Percentiles rank a stretch among this genome's conserved stretches.
Conservation (phyloP, 1,140 invertebrate species). For the Heterodera schachtii region DNA sequence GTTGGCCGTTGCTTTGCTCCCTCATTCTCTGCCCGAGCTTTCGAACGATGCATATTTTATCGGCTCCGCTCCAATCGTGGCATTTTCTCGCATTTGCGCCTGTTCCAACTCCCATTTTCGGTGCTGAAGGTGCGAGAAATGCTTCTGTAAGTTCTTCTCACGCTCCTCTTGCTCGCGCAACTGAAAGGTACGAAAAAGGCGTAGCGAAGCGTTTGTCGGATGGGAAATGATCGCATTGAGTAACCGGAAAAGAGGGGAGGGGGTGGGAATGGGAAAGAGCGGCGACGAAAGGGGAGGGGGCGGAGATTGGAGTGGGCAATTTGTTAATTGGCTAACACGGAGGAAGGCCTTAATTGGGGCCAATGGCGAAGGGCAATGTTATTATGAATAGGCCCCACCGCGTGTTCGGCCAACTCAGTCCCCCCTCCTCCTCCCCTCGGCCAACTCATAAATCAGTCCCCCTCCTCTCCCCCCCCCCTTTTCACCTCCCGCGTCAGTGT, state of each 20-base stretch:
- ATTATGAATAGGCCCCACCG: too few species aligned
- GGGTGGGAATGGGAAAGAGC: conserved; percentile 18
- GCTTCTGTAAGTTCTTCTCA: conserved; percentile 84
- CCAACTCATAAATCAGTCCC: background rate
- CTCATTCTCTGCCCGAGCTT: conserved; percentile 10
- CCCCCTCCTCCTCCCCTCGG: too few species aligned
- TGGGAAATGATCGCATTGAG: too few species aligned
- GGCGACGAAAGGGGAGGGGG: background rate
- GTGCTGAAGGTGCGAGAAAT: conserved; percentile 74
- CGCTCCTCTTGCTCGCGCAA: conserved; percentile 78
- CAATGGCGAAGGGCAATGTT: too few species aligned
- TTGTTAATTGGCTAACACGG: background rate
- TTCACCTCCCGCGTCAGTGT: conserved; percentile 49
- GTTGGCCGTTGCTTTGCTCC: too few species aligned
- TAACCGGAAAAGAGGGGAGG: conserved; percentile 28
- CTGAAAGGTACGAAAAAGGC: conserved; percentile 44
- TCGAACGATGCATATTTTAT: conserved; percentile 44
- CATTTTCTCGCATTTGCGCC: conserved; percentile 38
- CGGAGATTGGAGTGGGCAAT: background rate
- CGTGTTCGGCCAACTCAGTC: too few species aligned
- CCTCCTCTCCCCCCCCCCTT: background rate
- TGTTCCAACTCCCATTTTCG: conserved; percentile 65
- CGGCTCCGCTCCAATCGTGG: conserved; percentile 43
- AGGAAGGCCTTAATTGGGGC: background rate
- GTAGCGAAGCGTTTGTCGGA: too few species aligned